Base-by-base conservation (phyloP, 1,140 invertebrate genomes). In the Neodiprion virginianus region DNA sequence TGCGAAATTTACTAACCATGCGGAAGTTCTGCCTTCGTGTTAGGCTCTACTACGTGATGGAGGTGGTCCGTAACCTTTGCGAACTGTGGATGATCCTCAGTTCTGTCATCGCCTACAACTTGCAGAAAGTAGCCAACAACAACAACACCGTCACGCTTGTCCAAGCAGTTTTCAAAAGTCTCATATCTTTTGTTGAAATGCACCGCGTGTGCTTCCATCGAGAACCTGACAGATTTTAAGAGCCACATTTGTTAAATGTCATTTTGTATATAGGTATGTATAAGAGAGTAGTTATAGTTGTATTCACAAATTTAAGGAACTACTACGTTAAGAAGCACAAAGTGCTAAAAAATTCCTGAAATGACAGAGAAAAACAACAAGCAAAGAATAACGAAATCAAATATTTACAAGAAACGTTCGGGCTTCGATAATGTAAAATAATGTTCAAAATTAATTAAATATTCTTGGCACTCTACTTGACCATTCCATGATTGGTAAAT, bases 101-200 rank as follows among this genome's bases (percentile, higher is more conserved):
- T 53, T 9, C 67, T 50, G 23, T 70, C 8, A 12, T 49, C 49
- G 11, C 86, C 84, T 14, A 83, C 85, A 14, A 84, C 85, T 75
- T 85, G 88, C 49, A 96, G 89, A 14, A 96, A 90, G 78, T 95
- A 93, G 0, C 92, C 94, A 3, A 96, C 87, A 0, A 96, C 93
- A 8, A 94, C 93, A 53, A 96, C 79, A 7, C 95, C 95, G 82
- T 96, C 95, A 4, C 90, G 89, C 75, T 95, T 90, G 12, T 91
- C 91, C 0, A 91, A 89, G 7, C 95, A 95, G 67, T 93, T 92
- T 47, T 91, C 88, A 74, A 94, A 89, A 5, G 88, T 90, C 8
- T 87, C 86, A 80, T 96, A 96, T 82, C 93, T 94, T 76, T 90
- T 90, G 75, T 95, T 96, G 83, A 92, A 95, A 83, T 96, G 95